Evolutionary conservation across 2,797 vertebrate genomes (phyloP), one percentile per base, ranked within the genome.

Genomic region (Sebastes melanostomus): DNA sequence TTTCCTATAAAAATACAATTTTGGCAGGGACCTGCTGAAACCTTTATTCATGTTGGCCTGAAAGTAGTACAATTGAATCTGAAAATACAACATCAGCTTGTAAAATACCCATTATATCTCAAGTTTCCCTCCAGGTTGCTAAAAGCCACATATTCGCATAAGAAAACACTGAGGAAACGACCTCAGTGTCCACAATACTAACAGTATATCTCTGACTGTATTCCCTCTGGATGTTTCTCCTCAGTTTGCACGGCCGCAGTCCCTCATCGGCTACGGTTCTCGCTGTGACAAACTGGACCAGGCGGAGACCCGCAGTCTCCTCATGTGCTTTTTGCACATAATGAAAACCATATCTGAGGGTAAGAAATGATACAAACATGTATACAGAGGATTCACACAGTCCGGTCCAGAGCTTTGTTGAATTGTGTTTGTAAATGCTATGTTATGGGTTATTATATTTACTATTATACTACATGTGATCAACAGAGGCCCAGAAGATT

Each of bases 321-420:
- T 99, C 30, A 97, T 98, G 96, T 99, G 98, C 86, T 99, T 99
- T 92, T 95, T 99, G 84, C 98, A 99, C 94, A 99, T 99, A 77
- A 99, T 99, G 97, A 99, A 99, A 95, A 99, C 97, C 30, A 97
- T 99, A 93, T 98, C 98, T 0, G 98, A 98, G 87, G 98, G 98
- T 99, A 92, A 94, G 74, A 77, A 54, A 14, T 30, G 0, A 67
- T 22, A 8, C 16, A 25, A 16, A 67, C 14, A 71, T 20, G 14
- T 4, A 5, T 11, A 13, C 14, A 11, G 30, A 63, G 2, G 14
- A 66, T 61, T 24, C 2, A 16, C 16, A 32, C 50, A 66, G 10
- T 70, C 3, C 11, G 59, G 8, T 6, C 20, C 13, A 55, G 66
- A 62, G 12, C 22, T 52, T 27, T 38, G 13, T 61, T 5, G 0